Conservation (phyloP, 2,113 vertebrate genomes). For the Baryphthengus martii region DNA sequence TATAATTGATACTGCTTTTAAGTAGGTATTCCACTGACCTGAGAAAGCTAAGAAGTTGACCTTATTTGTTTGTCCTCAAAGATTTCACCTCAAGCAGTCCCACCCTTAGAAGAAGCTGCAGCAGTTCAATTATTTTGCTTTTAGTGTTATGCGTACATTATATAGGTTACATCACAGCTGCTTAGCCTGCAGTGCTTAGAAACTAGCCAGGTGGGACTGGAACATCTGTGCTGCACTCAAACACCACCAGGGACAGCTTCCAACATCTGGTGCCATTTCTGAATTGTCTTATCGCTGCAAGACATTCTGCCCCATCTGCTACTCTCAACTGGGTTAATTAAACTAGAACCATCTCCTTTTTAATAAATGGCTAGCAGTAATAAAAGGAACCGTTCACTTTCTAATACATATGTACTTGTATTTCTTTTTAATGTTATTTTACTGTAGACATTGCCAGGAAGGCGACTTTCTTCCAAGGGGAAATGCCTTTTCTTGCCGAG, state of each 20-base stretch:
- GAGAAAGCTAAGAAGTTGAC: slow-evolving; percentile 21
- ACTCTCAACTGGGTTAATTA: slow-evolving; percentile 87
- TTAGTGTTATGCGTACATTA: slow-evolving; percentile 74
- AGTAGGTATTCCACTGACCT: not conserved
- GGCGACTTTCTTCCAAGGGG: slow-evolving; percentile 12
- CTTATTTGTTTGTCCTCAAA: slow-evolving; percentile 71
- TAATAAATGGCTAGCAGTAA: slow-evolving; percentile 79
- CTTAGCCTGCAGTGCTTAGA: slow-evolving; percentile 80
- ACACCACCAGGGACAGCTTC: slow-evolving; percentile 86
- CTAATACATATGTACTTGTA: slow-evolving; percentile 62
- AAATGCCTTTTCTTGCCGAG: not conserved
- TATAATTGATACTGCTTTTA: not conserved
- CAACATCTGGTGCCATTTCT: slow-evolving; percentile 84
- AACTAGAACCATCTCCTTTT: slow-evolving; percentile 75
- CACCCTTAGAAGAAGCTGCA: slow-evolving; percentile 56
- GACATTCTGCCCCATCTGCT: slow-evolving; percentile 90
- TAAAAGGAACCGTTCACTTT: slow-evolving; percentile 74
- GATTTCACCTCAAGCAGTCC: slow-evolving; percentile 70
- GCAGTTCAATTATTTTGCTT: slow-evolving; percentile 74
- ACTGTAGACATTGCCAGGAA: slow-evolving; percentile 55
- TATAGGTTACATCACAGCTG: slow-evolving; percentile 81
- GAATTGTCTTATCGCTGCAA: slow-evolving; percentile 82
- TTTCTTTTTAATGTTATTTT: slow-evolving; percentile 72
- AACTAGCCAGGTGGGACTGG: slow-evolving; percentile 82
- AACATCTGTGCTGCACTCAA: slow-evolving; percentile 92